Conservation (phyloP, 2,888 invertebrate species). For the Sicus ferrugineus region DNA sequence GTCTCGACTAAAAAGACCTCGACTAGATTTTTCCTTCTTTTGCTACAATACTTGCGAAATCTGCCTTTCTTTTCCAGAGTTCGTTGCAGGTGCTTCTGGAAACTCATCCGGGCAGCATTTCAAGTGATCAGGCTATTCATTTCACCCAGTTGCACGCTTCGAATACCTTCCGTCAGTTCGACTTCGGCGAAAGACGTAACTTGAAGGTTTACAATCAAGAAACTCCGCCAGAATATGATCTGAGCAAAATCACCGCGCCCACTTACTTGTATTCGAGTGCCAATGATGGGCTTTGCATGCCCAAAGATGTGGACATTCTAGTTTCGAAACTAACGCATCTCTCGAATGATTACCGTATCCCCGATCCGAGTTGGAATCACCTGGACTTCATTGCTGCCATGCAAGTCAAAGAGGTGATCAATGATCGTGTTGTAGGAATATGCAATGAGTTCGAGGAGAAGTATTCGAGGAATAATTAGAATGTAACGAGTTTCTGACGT, state of each 20-base stretch:
- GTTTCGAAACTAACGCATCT: slow-evolving; percentile 45
- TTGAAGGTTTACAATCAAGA: slow-evolving; percentile 48
- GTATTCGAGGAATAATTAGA: not conserved
- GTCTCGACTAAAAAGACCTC: no score
- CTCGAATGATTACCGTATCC: slow-evolving; percentile 53
- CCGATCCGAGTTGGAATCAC: slow-evolving; percentile 54
- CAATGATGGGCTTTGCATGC: slow-evolving; percentile 54
- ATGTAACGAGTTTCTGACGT: no score
- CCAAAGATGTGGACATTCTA: slow-evolving; percentile 52
- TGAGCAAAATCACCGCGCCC: slow-evolving; percentile 50
- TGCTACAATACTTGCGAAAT: not conserved
- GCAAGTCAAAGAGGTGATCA: slow-evolving; percentile 53
- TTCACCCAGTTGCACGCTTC: slow-evolving; percentile 51
- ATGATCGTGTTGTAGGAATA: slow-evolving; percentile 48
- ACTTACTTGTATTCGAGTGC: slow-evolving; percentile 54
- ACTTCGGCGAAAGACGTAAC: slow-evolving; percentile 53
- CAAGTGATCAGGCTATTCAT: slow-evolving; percentile 58
- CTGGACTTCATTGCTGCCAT: slow-evolving; percentile 56
- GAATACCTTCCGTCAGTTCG: slow-evolving; percentile 54
- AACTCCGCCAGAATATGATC: slow-evolving; percentile 54
- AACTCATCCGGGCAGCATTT: slow-evolving; percentile 57
- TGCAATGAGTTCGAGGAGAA: slow-evolving; percentile 44
- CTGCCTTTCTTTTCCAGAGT: slow-evolving; percentile 41
- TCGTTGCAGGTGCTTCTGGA: slow-evolving; percentile 50
- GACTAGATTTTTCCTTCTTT: no score